Evolutionary conservation across 2,888 invertebrate genomes (phyloP).

Genomic region (Sepiola atlantica): DNA sequence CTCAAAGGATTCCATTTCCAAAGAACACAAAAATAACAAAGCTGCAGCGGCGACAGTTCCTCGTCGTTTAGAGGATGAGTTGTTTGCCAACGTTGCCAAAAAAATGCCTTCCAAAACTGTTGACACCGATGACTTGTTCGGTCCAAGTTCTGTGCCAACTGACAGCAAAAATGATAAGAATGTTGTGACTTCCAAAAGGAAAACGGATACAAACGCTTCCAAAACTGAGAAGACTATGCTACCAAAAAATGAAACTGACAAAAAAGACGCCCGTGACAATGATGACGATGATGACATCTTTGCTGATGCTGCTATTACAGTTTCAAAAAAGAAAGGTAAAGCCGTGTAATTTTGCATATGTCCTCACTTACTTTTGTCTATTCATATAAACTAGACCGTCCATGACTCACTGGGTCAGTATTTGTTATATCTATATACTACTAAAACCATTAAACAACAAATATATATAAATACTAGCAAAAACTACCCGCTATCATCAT

Average conservation of each 20-base stretch:
- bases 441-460: too few species aligned
- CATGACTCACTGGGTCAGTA: too few species aligned
- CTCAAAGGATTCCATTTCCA: neutral
- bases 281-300: slow-evolving; percentile 15
- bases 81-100: neutral
- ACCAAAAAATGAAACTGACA: neutral
- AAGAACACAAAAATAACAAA: slow-evolving; percentile 4
- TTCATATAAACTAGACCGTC: too few species aligned
- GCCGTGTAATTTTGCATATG: neutral
- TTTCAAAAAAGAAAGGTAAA: neutral
- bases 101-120: neutral
- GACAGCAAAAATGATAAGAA: neutral
- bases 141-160: neutral
- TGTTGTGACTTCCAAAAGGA: neutral
- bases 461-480: too few species aligned
- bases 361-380: too few species aligned
- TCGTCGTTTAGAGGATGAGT: neutral
- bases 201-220: neutral
- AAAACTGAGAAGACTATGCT: neutral
- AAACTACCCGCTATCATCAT: too few species aligned
- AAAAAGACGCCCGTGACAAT: neutral
- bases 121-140: neutral
- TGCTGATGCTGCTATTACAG: neutral
- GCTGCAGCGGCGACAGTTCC: neutral
- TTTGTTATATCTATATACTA: too few species aligned